Percentiles rank a stretch among this genome's conserved stretches.
These are phyloP conservation scores for Drosophila punjabiensis DNA, from an alignment of 1,140 invertebrate species.

Conservation along the genomic window DNA sequence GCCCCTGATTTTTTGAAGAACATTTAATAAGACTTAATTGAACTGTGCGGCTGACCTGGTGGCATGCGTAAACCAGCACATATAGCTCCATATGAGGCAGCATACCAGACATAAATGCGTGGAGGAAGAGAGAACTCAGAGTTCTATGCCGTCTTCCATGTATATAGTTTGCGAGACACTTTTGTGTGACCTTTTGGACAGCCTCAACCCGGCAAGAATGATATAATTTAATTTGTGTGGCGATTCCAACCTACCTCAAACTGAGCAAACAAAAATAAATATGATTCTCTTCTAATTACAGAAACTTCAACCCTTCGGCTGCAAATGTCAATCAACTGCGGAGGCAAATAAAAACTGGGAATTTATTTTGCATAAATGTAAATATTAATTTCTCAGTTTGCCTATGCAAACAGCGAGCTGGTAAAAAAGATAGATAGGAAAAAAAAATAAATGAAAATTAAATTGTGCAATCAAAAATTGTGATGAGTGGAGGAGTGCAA, in stretches of 20 bases:
- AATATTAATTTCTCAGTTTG: constrained; percentile 41
- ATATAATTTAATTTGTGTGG: constrained; percentile 16
- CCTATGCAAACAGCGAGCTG: constrained; percentile 40
- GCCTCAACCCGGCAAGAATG: neutral
- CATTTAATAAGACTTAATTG: constrained; percentile 76
- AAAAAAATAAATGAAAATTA: constrained; percentile 54
- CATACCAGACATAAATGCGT: constrained; percentile 18
- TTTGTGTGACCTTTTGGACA: neutral
- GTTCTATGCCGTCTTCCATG: neutral
- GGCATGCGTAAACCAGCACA: constrained; percentile 37
- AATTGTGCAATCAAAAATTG: constrained; percentile 70
- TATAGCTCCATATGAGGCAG: constrained; percentile 13
- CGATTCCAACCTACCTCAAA: constrained; percentile 28
- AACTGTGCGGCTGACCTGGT: constrained; percentile 74
- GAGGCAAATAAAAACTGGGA: constrained; percentile 45
- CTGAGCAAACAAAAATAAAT: constrained; percentile 28
- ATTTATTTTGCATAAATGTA: constrained; percentile 59
- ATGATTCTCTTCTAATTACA: constrained; percentile 39
- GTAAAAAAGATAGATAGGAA: neutral
- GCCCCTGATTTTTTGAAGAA: constrained; percentile 38
- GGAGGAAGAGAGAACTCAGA: neutral
- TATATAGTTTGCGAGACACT: neutral
- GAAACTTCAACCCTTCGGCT: constrained; percentile 56
- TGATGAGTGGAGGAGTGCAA: constrained; percentile 26
- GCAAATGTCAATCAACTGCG: constrained; percentile 67